These are phyloP conservation scores for Habropoda laboriosa DNA, from an alignment of 1,140 invertebrate genomes.

Conservation along the genomic window DNA sequence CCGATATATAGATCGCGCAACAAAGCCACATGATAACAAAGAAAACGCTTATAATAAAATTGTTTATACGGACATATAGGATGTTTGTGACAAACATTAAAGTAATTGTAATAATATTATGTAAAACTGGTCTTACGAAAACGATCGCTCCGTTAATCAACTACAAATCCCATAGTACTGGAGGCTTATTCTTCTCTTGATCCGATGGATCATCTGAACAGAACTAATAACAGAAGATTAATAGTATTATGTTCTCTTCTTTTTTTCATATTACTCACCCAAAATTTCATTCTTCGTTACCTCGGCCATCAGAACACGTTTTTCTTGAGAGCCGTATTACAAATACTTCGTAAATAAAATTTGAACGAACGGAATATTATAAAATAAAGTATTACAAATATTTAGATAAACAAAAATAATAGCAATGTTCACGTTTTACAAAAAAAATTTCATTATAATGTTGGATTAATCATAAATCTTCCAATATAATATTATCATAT, in stretches of 20 bases:
- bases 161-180: background rate
- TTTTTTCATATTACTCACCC: constrained; percentile 22
- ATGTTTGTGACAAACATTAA: background rate
- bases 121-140: constrained; percentile 1
- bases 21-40: background rate
- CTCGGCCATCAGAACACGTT: background rate
- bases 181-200: constrained; percentile 7
- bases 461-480: background rate
- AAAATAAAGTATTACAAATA: no score
- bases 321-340: background rate
- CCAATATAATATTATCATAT: background rate
- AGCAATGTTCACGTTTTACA: background rate
- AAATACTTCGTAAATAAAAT: no score
- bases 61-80: background rate
- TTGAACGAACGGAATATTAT: no score
- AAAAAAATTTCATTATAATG: background rate
- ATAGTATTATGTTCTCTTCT: background rate
- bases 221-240: constrained; percentile 34
- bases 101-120: background rate
- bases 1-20: background rate
- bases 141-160: background rate
- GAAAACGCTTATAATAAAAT: background rate
- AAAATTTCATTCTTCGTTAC: background rate
- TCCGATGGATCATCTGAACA: constrained; percentile 8
- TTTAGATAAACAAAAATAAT: background rate